Percentiles rank a stretch among this genome's conserved stretches.
phyloP scores from a whole-genome alignment of 2,113 vertebrate genomes.

The Charina bottae region DNA sequence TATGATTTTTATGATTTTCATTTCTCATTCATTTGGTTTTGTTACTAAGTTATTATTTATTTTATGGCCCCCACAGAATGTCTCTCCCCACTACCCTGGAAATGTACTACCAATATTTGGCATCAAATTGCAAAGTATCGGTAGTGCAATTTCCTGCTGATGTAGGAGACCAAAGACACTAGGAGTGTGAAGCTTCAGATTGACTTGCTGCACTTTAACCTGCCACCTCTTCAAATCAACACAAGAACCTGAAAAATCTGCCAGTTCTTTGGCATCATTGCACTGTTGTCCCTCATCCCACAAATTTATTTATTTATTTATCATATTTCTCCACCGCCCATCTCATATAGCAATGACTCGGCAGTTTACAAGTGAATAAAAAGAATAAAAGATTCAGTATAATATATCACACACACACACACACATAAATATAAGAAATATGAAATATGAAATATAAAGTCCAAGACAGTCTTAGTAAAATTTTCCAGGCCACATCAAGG shows the following conservation, averaged over 20 bases:
- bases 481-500: no score
- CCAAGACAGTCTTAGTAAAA: no score
- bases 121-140: background rate
- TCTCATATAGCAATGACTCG: no score
- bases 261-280: background rate
- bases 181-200: background rate
- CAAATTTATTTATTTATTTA: no score
- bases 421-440: no score
- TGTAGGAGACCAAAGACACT: background rate
- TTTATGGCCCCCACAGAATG: background rate
- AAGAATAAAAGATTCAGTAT: no score
- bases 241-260: background rate
- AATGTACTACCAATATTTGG: background rate
- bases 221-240: background rate
- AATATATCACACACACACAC: no score
- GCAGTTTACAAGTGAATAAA: no score
- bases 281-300: background rate
- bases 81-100: background rate
- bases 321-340: no score
- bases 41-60: background rate
- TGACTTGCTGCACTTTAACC: background rate
- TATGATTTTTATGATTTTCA: background rate
- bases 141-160: background rate
- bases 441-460: no score
- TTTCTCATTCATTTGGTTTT: background rate